Evolutionary conservation across 1,140 invertebrate species (phyloP).

Genomic region (Drosophila lacteicornis): DNA sequence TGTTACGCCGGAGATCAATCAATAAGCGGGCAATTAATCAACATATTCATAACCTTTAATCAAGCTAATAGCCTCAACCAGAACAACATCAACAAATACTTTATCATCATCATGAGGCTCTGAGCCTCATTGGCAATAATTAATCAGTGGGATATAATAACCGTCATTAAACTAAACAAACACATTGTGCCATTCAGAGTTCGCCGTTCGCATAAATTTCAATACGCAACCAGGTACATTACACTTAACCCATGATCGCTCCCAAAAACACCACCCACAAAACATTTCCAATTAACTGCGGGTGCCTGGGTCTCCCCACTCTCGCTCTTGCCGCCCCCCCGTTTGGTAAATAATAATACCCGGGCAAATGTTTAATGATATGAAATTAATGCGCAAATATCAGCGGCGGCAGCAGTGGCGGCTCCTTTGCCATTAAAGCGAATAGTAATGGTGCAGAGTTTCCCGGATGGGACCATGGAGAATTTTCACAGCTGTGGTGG

Average conservation of each 20-base stretch:
- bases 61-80: slow-evolving; percentile 59
- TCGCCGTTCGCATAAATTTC: slow-evolving; percentile 71
- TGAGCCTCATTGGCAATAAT: slow-evolving; percentile 44
- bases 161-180: slow-evolving; percentile 79
- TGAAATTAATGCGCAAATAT: slow-evolving; percentile 79
- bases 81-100: slow-evolving; percentile 33
- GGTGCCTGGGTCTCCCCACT: not conserved
- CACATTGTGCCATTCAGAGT: slow-evolving; percentile 48
- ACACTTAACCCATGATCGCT: slow-evolving; percentile 34
- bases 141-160: slow-evolving; percentile 76
- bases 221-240: slow-evolving; percentile 45
- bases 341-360: slow-evolving; percentile 66
- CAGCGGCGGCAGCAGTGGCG: slow-evolving; percentile 13
- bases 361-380: slow-evolving; percentile 72
- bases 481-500: slow-evolving; percentile 49
- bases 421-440: slow-evolving; percentile 30
- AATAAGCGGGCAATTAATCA: slow-evolving; percentile 18
- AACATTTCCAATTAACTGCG: slow-evolving; percentile 66
- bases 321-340: not conserved
- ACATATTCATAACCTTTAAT: slow-evolving; percentile 53
- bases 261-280: slow-evolving; percentile 6
- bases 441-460: slow-evolving; percentile 36
- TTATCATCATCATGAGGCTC: slow-evolving; percentile 28
- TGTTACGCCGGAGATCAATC: not conserved
- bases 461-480: slow-evolving; percentile 22